phyloP scores from a whole-genome alignment of 1,140 invertebrate species.

The Drosophila nannoptera region DNA sequence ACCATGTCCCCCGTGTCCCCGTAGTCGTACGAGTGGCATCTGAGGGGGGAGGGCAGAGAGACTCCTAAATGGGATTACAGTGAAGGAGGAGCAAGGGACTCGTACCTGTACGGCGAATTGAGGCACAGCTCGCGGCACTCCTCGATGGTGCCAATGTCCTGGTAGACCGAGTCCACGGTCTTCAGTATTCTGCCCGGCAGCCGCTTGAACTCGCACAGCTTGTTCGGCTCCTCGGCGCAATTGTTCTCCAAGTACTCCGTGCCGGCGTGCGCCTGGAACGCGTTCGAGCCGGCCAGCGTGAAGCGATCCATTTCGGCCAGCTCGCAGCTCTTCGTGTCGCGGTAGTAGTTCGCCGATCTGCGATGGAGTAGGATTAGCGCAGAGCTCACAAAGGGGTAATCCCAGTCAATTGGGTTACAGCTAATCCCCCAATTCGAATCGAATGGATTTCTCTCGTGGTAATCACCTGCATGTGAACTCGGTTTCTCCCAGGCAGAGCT shows the following conservation, averaged over 20 bases:
- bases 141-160: conserved; percentile 91
- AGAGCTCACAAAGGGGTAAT: too few species aligned
- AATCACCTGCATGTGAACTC: conserved; percentile 94
- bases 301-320: conserved; percentile 94
- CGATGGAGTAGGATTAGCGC: neutral
- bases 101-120: conserved; percentile 87
- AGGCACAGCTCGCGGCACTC: conserved; percentile 93
- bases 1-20: conserved; percentile 95
- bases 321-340: conserved; percentile 89
- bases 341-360: conserved; percentile 94
- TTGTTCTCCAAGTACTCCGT: conserved; percentile 94
- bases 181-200: conserved; percentile 92
- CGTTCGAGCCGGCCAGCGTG: conserved; percentile 88
- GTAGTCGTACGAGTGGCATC: conserved; percentile 95
- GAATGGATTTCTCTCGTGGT: too few species aligned
- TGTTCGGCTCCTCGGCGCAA: conserved; percentile 92
- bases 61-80: neutral
- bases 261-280: conserved; percentile 86
- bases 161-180: conserved; percentile 95
- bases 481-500: conserved; percentile 91
- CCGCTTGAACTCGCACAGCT: conserved; percentile 95
- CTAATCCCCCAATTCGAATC: too few species aligned
- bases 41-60: conserved; percentile 79
- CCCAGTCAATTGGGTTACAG: too few species aligned
- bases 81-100: neutral